phyloP scores from a whole-genome alignment of 2,888 invertebrate genomes.

The Xestia ashworthii region DNA sequence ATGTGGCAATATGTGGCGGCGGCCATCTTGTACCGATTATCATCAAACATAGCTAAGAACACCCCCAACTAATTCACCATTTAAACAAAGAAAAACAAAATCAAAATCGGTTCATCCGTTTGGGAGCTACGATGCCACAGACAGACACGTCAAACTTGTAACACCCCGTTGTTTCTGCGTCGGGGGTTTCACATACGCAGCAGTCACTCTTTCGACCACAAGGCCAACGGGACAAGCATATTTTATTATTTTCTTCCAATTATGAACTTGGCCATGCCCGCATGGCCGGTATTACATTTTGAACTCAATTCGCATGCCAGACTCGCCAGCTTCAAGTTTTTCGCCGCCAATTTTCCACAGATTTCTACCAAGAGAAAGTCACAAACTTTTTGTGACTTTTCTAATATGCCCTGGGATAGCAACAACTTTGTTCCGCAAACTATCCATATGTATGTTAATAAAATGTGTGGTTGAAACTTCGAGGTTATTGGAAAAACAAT shows the following conservation, averaged over 20 bases:
- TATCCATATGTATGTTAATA: conserved; percentile 22
- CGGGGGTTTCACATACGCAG: not conserved
- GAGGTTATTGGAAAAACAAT: conserved; percentile 14
- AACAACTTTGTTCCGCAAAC: conserved; percentile 52
- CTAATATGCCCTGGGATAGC: conserved; percentile 63
- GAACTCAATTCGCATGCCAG: conserved; percentile 65
- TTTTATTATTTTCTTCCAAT: conserved; percentile 30
- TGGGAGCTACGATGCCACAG: too few species aligned
- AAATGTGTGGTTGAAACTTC: conserved; percentile 1
- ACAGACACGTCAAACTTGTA: too few species aligned
- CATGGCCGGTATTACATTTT: conserved; percentile 46
- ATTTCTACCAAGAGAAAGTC: conserved; percentile 64
- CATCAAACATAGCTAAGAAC: too few species aligned
- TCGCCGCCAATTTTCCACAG: conserved; percentile 67
- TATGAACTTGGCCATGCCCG: conserved; percentile 46
- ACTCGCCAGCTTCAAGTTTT: conserved; percentile 54
- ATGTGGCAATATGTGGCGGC: too few species aligned
- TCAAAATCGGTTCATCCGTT: too few species aligned
- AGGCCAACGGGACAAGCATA: not conserved
- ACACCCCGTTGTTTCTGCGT: too few species aligned
- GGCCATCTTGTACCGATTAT: too few species aligned
- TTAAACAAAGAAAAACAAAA: too few species aligned
- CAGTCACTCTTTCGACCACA: not conserved
- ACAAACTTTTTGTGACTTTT: conserved; percentile 57
- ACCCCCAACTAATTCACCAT: too few species aligned